A percentile compares a stretch with the other conserved stretches of the same genome.
Conservation (phyloP, 2,113 vertebrate genomes). For the Camelus dromedarius region DNA sequence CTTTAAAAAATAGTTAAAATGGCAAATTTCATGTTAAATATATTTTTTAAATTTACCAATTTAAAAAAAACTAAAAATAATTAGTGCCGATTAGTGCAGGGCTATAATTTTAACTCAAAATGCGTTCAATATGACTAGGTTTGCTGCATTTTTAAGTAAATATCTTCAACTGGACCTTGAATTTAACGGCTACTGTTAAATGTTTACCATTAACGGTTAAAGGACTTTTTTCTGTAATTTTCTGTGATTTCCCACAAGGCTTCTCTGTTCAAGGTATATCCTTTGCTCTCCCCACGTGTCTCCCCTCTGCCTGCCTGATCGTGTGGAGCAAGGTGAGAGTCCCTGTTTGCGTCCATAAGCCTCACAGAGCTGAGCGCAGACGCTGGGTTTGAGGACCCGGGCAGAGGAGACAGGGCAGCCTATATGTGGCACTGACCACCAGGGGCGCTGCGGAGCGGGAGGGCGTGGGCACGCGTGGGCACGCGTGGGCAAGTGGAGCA, state of each 20-base stretch:
- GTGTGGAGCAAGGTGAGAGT: neutral
- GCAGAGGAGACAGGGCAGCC: neutral
- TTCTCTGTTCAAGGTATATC: neutral
- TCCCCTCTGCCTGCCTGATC: neutral
- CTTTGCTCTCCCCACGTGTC: neutral
- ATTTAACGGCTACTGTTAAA: neutral
- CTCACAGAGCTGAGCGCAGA: neutral
- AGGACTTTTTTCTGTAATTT: neutral
- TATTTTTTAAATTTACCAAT: neutral
- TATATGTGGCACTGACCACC: neutral
- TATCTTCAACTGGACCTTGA: neutral
- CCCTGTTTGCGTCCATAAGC: neutral
- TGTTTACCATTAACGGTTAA: neutral
- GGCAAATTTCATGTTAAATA: neutral
- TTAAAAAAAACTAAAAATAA: neutral
- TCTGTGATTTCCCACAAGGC: neutral
- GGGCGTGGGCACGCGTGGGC: neutral
- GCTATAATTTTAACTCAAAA: neutral
- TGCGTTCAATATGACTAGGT: neutral
- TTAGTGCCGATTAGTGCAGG: neutral
- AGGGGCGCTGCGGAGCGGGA: neutral
- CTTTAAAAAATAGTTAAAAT: slow-evolving; percentile 5
- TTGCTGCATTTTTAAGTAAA: slow-evolving; percentile 19
- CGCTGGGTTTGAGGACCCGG: fast-evolving
- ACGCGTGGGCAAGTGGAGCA: fast-evolving